phyloP scores from a whole-genome alignment of 1,140 invertebrate species.

The Triops cancriformis region DNA sequence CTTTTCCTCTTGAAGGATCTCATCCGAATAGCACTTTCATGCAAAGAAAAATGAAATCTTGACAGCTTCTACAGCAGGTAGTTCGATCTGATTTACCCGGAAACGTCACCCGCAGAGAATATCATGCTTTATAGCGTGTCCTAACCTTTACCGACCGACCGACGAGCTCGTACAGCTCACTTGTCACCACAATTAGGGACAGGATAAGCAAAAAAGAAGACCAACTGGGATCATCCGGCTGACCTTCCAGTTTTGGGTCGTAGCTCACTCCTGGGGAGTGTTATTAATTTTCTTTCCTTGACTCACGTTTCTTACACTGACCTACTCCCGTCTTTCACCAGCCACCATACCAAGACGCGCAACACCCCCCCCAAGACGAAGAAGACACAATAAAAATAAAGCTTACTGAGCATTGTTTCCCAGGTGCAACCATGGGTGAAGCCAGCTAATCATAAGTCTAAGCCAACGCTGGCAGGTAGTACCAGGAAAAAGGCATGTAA shows the following conservation, averaged over 20 bases:
- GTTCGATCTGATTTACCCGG: background rate
- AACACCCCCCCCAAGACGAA: background rate
- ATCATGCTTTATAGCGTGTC: background rate
- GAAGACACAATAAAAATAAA: background rate
- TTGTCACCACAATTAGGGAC: background rate
- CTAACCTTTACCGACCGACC: background rate
- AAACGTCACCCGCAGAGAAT: background rate
- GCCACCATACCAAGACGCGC: background rate
- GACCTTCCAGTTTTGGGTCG: background rate
- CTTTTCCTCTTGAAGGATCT: background rate
- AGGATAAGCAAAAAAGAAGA: background rate
- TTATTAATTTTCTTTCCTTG: background rate
- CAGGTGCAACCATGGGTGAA: background rate
- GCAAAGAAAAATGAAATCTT: background rate
- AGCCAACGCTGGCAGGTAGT: background rate
- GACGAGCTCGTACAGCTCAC: background rate
- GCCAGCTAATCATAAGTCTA: background rate
- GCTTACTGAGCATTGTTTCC: conserved; percentile 2
- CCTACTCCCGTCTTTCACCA: background rate
- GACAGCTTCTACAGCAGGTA: background rate
- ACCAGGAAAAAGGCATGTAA: background rate
- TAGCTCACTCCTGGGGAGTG: background rate
- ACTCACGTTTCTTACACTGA: background rate
- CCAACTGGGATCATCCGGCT: background rate
- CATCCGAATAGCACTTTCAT: background rate